phyloP scores from a whole-genome alignment of 2,113 vertebrate species.

The Nesogale talazaci region DNA sequence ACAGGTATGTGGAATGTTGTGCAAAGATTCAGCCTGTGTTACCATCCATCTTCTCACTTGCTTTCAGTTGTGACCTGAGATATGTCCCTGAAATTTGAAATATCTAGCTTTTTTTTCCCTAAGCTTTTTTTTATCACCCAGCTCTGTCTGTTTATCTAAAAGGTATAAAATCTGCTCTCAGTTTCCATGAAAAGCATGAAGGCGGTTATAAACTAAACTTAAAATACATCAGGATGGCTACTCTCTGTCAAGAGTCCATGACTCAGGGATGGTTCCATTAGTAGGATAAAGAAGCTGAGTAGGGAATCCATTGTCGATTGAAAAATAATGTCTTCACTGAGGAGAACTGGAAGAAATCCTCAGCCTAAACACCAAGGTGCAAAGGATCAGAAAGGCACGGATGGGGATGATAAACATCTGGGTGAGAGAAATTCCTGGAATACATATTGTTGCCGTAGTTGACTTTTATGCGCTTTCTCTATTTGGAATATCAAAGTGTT shows the following conservation, averaged over 20 bases:
- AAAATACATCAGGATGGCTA: neutral
- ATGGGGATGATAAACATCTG: neutral
- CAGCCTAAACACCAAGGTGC: neutral
- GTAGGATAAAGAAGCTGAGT: neutral
- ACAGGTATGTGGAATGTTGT: neutral
- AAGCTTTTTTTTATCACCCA: neutral
- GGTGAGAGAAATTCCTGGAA: conserved; percentile 6
- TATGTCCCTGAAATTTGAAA: neutral
- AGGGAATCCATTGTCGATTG: neutral
- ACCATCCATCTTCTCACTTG: neutral
- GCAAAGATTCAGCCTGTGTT: neutral
- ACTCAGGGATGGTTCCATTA: neutral
- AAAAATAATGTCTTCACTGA: conserved; percentile 13
- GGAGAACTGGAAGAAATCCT: neutral
- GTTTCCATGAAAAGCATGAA: conserved; percentile 2
- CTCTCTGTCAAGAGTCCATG: neutral
- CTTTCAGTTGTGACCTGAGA: neutral
- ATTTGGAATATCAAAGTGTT: neutral
- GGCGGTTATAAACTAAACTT: conserved; percentile 12
- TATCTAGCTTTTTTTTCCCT: neutral
- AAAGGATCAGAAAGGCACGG: neutral
- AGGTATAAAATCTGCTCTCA: neutral
- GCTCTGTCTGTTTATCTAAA: neutral
- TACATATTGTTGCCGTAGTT: neutral
- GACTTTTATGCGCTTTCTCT: neutral